Conservation (phyloP, 1,140 invertebrate species). For the Achatina immaculata region DNA sequence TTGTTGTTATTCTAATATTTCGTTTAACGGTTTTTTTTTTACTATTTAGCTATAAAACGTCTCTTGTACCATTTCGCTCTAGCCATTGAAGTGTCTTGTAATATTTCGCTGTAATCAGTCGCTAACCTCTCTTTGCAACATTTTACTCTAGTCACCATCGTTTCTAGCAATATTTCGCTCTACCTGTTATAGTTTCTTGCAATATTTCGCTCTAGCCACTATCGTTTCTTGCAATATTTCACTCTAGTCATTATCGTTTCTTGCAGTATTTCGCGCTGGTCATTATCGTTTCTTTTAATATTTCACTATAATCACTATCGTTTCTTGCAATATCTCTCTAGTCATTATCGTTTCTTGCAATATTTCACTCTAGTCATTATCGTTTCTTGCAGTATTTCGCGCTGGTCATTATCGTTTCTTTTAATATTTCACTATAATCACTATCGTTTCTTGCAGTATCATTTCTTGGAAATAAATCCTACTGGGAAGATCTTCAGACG, state of each 20-base stretch:
- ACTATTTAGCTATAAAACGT: no score
- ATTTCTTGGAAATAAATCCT: no score
- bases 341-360: background rate
- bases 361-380: background rate
- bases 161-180: background rate
- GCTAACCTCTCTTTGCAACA: no score
- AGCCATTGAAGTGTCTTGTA: background rate
- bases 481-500: no score
- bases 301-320: background rate
- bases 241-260: background rate
- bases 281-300: background rate
- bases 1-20: no score
- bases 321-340: background rate
- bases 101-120: background rate
- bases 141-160: no score
- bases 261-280: background rate
- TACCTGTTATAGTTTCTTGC: background rate
- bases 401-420: background rate
- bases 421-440: background rate
- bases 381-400: background rate
- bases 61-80: slow-evolving; percentile 4
- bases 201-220: background rate
- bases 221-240: background rate
- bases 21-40: no score
- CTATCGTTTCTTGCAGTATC: no score